These are phyloP conservation scores for Meghimatium bilineatum DNA, from an alignment of 2,888 invertebrate species.

Conservation along the genomic window DNA sequence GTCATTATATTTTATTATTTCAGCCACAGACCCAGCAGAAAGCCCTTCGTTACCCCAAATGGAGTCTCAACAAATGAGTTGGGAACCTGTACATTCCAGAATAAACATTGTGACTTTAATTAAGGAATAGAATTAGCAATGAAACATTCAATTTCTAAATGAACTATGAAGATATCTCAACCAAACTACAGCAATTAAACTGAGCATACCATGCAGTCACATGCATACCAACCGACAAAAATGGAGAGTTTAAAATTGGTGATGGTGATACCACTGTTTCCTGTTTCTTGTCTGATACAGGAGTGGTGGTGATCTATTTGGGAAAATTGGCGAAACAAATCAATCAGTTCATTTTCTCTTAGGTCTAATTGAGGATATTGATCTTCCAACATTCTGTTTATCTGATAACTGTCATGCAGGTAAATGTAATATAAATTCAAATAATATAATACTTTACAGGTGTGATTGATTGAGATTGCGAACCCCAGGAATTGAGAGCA, in stretches of 20 bases:
- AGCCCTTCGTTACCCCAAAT: too few species aligned
- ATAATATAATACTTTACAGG: too few species aligned
- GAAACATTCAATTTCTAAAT: not conserved
- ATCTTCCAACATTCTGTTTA: not conserved
- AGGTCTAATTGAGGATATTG: not conserved
- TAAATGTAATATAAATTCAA: too few species aligned
- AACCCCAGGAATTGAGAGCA: too few species aligned
- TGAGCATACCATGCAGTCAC: slow-evolving; percentile 9
- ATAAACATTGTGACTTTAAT: too few species aligned
- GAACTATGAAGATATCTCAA: not conserved
- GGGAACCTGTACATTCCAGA: too few species aligned
- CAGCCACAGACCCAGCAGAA: too few species aligned
- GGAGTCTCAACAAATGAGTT: too few species aligned
- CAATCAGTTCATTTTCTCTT: not conserved
- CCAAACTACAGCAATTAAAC: not conserved
- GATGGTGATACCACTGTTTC: not conserved
- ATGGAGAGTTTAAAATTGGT: slow-evolving; percentile 39
- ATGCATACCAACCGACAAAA: slow-evolving; percentile 45
- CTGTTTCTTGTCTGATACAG: not conserved
- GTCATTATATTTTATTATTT: too few species aligned
- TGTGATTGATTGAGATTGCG: too few species aligned
- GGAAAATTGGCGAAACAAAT: not conserved
- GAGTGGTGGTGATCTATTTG: not conserved
- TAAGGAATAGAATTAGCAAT: too few species aligned
- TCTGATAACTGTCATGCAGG: too few species aligned